Evolutionary conservation across 2,113 vertebrate species (phyloP), one percentile per base, ranked within the genome.

Genomic region (Furnarius figulus): DNA sequence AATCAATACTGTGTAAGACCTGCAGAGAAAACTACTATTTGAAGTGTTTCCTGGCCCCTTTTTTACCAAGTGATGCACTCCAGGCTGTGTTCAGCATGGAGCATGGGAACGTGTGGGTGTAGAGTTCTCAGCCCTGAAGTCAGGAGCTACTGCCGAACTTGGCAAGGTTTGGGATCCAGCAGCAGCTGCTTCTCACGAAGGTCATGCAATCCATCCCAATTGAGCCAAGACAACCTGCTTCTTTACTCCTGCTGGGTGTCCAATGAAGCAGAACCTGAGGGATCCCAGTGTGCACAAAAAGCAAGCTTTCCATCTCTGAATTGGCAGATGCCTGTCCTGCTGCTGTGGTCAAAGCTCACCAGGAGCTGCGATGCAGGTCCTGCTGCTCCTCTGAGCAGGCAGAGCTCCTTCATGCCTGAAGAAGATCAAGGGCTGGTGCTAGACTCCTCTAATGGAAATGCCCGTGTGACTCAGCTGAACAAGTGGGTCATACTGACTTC

Each of bases 1-100:
- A 88, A 87, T 88, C 63, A 95, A 71, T 44, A 59, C 37, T 92
- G 33, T 46, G 40, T 70, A 77, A 81, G 94, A 89, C 12, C 31
- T 87, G 55, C 74, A 31, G 56, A 89, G 59, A 82, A 93, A 91
- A 42, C 18, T 61, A 66, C 22, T 93, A 77, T 30, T 85, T 95
- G 42, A 14, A 17, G 21, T 46, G 14, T 67, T 82, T 33, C 74
- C 91, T 55, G 71, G 63, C 70, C 25, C 66, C 30, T 66, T 80
- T 49, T 80, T 33, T 42, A 52, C 8, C 0, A 0, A 68, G 75
- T 4, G 2, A 12, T 14, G 14, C 0, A 5, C 24, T 85, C 49
- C 72, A 71, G 77, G 65, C 70, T 0, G 1, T 18, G 40, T 66
- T 80, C 76, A 62, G 59, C 42, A 28, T 5, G 44, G 78, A 95